A percentile compares a stretch with the other conserved stretches of the same genome.
Conservation (phyloP, 2,113 vertebrate genomes). For the Saccopteryx leptura region DNA sequence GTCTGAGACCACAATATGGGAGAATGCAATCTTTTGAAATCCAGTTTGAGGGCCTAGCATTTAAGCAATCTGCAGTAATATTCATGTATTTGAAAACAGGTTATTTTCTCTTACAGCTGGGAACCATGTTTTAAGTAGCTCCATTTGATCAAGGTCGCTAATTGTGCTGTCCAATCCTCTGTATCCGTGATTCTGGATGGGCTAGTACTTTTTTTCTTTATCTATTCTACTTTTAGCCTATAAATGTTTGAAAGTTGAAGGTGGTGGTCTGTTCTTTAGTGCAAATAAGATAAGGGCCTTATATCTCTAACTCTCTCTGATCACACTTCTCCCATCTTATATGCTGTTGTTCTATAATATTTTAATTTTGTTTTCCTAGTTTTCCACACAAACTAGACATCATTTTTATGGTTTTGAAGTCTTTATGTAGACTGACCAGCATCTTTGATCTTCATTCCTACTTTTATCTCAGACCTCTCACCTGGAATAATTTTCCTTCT, state of each 20-base stretch:
- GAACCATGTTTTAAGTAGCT: background rate
- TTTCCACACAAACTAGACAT: background rate
- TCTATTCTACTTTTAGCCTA: background rate
- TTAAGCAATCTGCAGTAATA: background rate
- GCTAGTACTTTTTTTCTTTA: background rate
- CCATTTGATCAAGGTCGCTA: background rate
- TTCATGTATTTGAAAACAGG: background rate
- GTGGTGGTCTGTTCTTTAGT: background rate
- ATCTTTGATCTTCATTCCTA: slow-evolving; percentile 21
- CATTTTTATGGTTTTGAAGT: background rate
- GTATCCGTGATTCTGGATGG: background rate
- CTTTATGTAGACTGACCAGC: background rate
- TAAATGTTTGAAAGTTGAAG: background rate
- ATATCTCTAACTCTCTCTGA: background rate
- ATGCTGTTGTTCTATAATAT: background rate
- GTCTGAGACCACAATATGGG: background rate
- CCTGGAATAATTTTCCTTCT: background rate
- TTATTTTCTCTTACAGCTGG: background rate
- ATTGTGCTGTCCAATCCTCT: background rate
- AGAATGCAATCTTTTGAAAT: background rate
- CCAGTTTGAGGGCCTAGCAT: background rate
- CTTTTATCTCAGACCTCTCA: background rate
- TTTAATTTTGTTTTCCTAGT: background rate
- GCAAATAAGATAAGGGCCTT: background rate
- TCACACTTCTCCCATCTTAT: background rate